Evolutionary conservation across 37 sponge, comb jelly and placozoan genomes (phyloP).

Genomic region (Haliclona indistincta): DNA sequence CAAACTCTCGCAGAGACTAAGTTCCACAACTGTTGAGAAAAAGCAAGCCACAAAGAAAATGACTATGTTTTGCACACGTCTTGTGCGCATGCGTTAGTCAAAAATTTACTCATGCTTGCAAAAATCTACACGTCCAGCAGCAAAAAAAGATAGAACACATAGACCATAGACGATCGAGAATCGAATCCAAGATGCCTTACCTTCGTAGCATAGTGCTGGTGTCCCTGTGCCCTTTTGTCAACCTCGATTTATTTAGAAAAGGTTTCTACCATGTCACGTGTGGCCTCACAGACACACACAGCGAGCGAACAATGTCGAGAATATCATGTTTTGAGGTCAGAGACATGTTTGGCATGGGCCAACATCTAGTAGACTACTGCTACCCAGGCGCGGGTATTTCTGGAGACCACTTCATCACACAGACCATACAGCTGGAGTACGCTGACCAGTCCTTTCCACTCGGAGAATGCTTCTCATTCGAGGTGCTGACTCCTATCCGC

Average conservation of each 20-base stretch:
- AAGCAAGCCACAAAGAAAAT: too few relatives aligned
- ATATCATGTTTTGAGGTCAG: conserved; percentile 27
- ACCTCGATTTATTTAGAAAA: conserved; percentile 71
- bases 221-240: conserved; percentile 67
- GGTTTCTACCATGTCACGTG: conserved; percentile 71
- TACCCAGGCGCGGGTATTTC: conserved; percentile 63
- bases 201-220: conserved; percentile 50
- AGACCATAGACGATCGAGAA: too few relatives aligned
- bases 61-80: too few relatives aligned
- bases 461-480: conserved; percentile 66
- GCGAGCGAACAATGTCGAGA: conserved; percentile 3
- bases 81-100: too few relatives aligned
- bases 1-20: too few relatives aligned
- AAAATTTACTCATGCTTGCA: too few relatives aligned
- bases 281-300: conserved; percentile 31
- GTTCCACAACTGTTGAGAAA: too few relatives aligned
- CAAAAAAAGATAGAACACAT: too few relatives aligned
- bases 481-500: conserved; percentile 31
- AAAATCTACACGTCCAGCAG: too few relatives aligned
- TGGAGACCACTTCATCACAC: conserved; percentile 51
- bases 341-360: conserved; percentile 37
- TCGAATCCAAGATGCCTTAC: conserved; percentile 72
- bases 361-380: conserved; percentile 27
- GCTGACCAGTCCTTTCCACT: conserved; percentile 57
- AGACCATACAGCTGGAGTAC: conserved; percentile 71